Evolutionary conservation across 2,888 invertebrate species (phyloP), one percentile per base, ranked within the genome.

Genomic region (Harpagoxenus sublaevis): DNA sequence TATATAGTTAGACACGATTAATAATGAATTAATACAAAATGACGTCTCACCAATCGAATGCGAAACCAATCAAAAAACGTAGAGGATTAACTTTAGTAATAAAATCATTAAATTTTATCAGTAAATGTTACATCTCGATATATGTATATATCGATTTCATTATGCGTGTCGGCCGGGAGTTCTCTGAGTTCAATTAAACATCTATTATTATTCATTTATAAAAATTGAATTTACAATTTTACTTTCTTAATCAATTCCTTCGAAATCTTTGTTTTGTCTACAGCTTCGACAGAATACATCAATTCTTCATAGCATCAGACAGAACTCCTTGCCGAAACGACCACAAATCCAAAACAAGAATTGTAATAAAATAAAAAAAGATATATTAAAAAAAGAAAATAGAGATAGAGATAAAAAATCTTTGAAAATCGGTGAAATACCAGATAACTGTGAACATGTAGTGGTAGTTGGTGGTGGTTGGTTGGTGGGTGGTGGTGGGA

Each of bases 361-460:
- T 3, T 42, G 5, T n/a, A 55, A 45, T 31, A 60, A 73, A 71
- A 23, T 5, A 48, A 79, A 23, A 71, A 60, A 45, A 45, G 5
- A 45, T 53, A 53, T n/a, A n/a, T 53, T 2, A 55, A 55, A 15
- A 55, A 79, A 71, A 60, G 10, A 53, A 65, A 48, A 57, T 15
- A 75, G 6, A 77, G 15, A 68, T 45, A 88, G 86, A 84, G 79
- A 87, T 90, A 91, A 91, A 91, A 93, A 93, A 94, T 91, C 92
- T 93, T 94, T 93, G 93, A 93, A 94, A 94, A 94, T 92, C 92
- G 92, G 93, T 94, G 93, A 94, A 94, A 94, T 94, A 94, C 94
- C 94, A 95, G 94, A 94, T 91, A 94, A 35, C 0, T 95, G 94
- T 95, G 94, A 95, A 94, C 94, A 94, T 95, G 94, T 95, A 92